phyloP scores from a whole-genome alignment of 2,797 vertebrate genomes.

The Cetoscarus ocellatus region DNA sequence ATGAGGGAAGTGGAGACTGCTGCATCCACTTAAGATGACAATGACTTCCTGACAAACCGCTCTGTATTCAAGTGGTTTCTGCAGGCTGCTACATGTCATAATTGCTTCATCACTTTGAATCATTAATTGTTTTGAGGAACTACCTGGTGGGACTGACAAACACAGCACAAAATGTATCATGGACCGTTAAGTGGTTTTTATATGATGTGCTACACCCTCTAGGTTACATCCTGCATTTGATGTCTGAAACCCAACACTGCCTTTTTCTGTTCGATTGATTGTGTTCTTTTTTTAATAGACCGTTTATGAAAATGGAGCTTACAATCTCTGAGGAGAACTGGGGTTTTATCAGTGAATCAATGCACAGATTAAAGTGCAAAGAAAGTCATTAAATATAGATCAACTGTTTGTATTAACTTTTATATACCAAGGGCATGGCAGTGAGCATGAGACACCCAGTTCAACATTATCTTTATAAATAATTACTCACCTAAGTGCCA shows the following conservation, averaged over 20 bases:
- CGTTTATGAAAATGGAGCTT: constrained; percentile 31
- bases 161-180: neutral
- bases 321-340: constrained; percentile 8
- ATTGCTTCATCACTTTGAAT: constrained; percentile 21
- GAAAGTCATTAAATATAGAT: constrained; percentile 40
- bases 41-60: constrained; percentile 15
- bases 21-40: neutral
- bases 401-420: constrained; percentile 40
- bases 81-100: constrained; percentile 5
- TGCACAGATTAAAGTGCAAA: neutral
- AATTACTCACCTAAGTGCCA: neutral
- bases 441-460: constrained; percentile 9
- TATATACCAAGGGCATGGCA: neutral
- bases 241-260: neutral
- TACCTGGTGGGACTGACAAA: neutral
- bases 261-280: neutral
- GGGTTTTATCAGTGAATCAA: constrained; percentile 18
- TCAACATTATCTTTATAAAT: constrained; percentile 1
- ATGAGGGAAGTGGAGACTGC: neutral
- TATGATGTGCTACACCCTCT: neutral
- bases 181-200: neutral
- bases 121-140: constrained; percentile 10
- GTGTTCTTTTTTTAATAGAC: constrained; percentile 11
- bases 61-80: constrained; percentile 9
- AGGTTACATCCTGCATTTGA: neutral